These are phyloP conservation scores for Gymnobelideus leadbeateri DNA, from an alignment of 2,113 vertebrate genomes.

Conservation along the genomic window DNA sequence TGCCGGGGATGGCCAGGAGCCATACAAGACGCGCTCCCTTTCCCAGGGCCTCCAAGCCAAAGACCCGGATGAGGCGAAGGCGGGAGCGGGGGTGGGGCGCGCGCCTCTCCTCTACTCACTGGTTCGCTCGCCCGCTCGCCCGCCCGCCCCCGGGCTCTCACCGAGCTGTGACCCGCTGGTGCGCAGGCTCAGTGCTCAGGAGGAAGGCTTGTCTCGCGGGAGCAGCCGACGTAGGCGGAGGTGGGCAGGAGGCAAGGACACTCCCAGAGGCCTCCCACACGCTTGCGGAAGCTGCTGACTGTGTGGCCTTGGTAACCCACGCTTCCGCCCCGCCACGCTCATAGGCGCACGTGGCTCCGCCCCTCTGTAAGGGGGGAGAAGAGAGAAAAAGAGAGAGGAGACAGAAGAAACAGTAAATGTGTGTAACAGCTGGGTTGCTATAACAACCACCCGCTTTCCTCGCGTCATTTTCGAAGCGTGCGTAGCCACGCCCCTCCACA, in stretches of 20 bases:
- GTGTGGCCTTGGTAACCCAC: background rate
- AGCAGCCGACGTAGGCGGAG: background rate
- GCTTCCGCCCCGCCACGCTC: background rate
- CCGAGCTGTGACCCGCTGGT: background rate
- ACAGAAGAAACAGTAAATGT: too few species aligned
- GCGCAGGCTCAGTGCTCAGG: background rate
- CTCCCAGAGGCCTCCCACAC: too few species aligned
- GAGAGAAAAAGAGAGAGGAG: too few species aligned
- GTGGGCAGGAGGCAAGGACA: background rate
- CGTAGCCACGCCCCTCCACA: too few species aligned
- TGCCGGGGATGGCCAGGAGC: background rate
- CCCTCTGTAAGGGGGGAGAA: background rate
- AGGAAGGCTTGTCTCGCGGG: background rate
- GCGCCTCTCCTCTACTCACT: background rate
- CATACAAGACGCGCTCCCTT: too few species aligned
- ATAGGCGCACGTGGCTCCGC: background rate
- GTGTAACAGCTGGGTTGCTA: background rate
- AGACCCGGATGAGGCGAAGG: fast-evolving
- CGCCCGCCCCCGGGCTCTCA: fast-evolving
- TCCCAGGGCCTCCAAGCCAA: background rate
- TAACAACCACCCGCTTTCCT: background rate
- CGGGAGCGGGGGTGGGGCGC: background rate
- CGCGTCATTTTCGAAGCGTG: background rate
- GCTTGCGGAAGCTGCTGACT: background rate
- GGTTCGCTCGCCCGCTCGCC: fast-evolving